These are phyloP conservation scores for Lagocephalus sceleratus DNA, from an alignment of 2,797 vertebrate genomes.

Conservation along the genomic window DNA sequence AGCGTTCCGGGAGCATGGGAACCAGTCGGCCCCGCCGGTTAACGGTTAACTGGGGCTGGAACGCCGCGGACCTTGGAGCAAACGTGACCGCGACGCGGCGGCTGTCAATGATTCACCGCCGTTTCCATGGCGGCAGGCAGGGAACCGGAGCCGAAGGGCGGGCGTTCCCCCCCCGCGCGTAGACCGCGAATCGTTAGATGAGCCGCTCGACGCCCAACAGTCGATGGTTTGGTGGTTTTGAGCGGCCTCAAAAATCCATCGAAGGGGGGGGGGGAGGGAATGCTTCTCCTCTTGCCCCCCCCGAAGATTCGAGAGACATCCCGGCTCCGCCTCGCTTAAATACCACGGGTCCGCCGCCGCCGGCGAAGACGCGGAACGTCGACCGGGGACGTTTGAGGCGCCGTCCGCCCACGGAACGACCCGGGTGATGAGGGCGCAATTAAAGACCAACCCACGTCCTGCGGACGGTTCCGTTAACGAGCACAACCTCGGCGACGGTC, in stretches of 20 bases:
- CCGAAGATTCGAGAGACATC: constrained; percentile 14
- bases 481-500: constrained; percentile 37
- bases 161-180: no score
- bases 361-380: constrained; percentile 33
- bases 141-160: no score
- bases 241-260: no score
- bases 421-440: no score
- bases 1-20: no score
- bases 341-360: constrained; percentile 29
- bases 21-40: constrained; percentile 39
- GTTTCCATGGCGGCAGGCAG: constrained; percentile 56
- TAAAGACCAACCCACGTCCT: constrained; percentile 30
- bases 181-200: no score
- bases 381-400: constrained; percentile 52
- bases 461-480: constrained; percentile 27
- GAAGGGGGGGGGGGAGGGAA: no score
- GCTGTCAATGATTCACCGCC: constrained; percentile 69
- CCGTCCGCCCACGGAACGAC: constrained; percentile 17
- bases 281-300: no score
- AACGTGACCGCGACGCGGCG: no score
- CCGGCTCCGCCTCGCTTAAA: no score
- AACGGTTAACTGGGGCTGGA: constrained; percentile 63
- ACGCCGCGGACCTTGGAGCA: constrained; percentile 56
- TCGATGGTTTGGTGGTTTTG: no score
- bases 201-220: no score